Percentiles rank a stretch among this genome's conserved stretches.
Evolutionary conservation across 1,140 invertebrate genomes (phyloP).

Genomic region (Drosophila sproati): DNA sequence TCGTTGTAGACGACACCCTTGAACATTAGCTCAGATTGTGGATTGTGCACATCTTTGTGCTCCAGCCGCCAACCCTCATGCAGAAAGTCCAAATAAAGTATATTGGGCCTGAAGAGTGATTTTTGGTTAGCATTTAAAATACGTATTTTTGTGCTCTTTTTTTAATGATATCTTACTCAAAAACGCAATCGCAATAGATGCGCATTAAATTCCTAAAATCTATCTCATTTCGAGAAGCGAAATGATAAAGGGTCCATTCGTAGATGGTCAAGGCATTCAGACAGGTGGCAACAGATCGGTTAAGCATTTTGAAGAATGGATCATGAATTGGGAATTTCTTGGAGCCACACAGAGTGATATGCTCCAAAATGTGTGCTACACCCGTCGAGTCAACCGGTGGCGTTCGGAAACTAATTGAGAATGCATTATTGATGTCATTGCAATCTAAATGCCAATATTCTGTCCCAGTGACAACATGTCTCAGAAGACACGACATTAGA

Average conservation of each 20-base stretch:
- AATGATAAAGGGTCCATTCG: constrained; percentile 97
- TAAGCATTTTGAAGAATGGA: constrained; percentile 98
- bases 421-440: constrained; percentile 95
- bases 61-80: constrained; percentile 98
- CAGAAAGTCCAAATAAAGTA: constrained; percentile 92
- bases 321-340: constrained; percentile 93
- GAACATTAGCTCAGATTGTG: constrained; percentile 90
- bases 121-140: background rate
- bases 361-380: constrained; percentile 96
- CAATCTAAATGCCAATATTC: constrained; percentile 94
- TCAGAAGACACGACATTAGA: constrained; percentile 90
- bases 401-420: constrained; percentile 94
- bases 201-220: constrained; percentile 93
- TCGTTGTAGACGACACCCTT: constrained; percentile 98
- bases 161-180: constrained; percentile 79
- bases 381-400: constrained; percentile 95
- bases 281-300: constrained; percentile 94
- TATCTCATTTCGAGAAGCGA: constrained; percentile 94
- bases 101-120: constrained; percentile 87
- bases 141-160: no score
- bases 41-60: constrained; percentile 90
- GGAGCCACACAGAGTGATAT: constrained; percentile 95
- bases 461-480: constrained; percentile 92
- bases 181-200: constrained; percentile 95
- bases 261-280: constrained; percentile 97